Percentiles rank a stretch among this genome's conserved stretches.
These are phyloP conservation scores for Phenganax stokvisi DNA, from an alignment of 92 coral and sea anemone species.

Conservation along the genomic window DNA sequence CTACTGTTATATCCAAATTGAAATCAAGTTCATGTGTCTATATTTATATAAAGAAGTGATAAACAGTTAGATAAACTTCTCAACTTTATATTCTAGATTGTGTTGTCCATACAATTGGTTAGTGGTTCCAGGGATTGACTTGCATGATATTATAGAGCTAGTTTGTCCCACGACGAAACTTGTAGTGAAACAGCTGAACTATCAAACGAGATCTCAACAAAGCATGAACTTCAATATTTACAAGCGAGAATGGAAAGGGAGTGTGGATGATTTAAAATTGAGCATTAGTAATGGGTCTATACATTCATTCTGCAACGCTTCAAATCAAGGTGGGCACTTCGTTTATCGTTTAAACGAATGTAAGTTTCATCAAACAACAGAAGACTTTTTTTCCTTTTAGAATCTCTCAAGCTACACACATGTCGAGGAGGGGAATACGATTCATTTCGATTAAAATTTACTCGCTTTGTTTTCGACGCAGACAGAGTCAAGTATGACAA, in stretches of 20 bases:
- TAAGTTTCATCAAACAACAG: not conserved
- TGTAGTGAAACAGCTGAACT: conserved; percentile 5
- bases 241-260: not conserved
- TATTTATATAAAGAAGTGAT: no score
- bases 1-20: no score
- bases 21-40: no score
- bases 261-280: not conserved
- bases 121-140: not conserved
- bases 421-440: not conserved
- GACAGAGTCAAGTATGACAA: not conserved
- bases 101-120: conserved; percentile 12
- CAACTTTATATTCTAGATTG: not conserved
- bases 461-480: not conserved
- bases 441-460: conserved; percentile 1
- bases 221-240: conserved; percentile 12
- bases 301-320: conserved; percentile 7
- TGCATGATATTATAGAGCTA: not conserved
- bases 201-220: not conserved
- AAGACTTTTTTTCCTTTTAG: not conserved
- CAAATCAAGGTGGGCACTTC: not conserved
- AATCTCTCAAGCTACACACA: not conserved
- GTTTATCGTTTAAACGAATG: not conserved
- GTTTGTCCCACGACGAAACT: conserved; percentile 3
- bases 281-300: not conserved
- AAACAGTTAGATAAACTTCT: no score